Percentiles rank a stretch among this genome's conserved stretches.
phyloP scores from a whole-genome alignment of 2,113 vertebrate species.

The Poeciliopsis prolifica region DNA sequence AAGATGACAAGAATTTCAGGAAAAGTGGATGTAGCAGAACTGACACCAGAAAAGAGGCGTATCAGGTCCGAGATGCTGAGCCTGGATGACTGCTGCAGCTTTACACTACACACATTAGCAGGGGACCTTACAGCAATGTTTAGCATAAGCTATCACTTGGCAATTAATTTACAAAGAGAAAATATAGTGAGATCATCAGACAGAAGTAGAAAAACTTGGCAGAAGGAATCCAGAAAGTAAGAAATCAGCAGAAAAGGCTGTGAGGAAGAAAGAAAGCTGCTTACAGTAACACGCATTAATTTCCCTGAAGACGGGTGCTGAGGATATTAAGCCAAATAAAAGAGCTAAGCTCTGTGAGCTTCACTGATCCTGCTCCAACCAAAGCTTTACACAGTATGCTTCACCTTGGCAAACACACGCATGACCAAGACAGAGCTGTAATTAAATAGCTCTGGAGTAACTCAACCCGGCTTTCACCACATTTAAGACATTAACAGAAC shows the following conservation, averaged over 20 bases:
- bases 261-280: conserved; percentile 62
- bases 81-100: conserved; percentile 62
- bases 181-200: conserved; percentile 42
- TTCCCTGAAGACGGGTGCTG: conserved; percentile 67
- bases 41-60: conserved; percentile 38
- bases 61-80: conserved; percentile 33
- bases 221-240: conserved; percentile 53
- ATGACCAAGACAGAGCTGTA: conserved; percentile 45
- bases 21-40: conserved; percentile 25
- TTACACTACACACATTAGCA: conserved; percentile 55
- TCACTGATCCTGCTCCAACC: conserved; percentile 32
- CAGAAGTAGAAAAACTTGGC: conserved; percentile 38
- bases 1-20: conserved; percentile 28
- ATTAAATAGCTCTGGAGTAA: conserved; percentile 44
- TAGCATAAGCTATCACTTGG: conserved; percentile 60
- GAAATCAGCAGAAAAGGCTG: conserved; percentile 66
- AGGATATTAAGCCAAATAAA: conserved; percentile 70
- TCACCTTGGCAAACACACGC: conserved; percentile 39
- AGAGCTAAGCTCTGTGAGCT: conserved; percentile 39
- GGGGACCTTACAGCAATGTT: conserved; percentile 60
- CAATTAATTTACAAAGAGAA: conserved; percentile 60
- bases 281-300: conserved; percentile 67
- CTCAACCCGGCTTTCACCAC: conserved; percentile 25
- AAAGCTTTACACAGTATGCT: conserved; percentile 36
- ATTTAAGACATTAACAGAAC: conserved; percentile 2